Conservation (phyloP, 2,888 invertebrate genomes). For the Cephus rjabovi region DNA sequence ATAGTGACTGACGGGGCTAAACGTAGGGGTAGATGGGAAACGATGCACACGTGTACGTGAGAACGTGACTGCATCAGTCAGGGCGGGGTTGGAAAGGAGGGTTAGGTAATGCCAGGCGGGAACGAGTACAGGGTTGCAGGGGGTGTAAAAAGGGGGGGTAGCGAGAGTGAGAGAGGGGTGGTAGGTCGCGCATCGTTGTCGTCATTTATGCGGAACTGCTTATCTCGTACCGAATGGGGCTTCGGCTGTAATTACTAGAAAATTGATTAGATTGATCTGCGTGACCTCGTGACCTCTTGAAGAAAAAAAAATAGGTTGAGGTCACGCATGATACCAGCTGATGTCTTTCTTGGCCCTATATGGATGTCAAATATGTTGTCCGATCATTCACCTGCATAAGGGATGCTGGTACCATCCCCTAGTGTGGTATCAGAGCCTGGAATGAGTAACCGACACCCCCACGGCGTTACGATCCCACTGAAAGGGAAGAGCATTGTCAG, state of each 20-base stretch:
- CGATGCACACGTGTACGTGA: neutral
- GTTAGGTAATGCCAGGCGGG: too few relatives aligned
- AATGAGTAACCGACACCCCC: too few relatives aligned
- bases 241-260: conserved; percentile 29
- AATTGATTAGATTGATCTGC: conserved; percentile 5
- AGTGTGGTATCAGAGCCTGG: too few relatives aligned
- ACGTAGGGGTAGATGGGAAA: too few relatives aligned
- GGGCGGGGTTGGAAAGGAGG: too few relatives aligned
- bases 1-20: too few relatives aligned
- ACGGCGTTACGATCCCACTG: too few relatives aligned
- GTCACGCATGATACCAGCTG: neutral
- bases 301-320: neutral
- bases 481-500: too few relatives aligned
- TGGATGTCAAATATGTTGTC: too few relatives aligned
- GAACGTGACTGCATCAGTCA: conserved; percentile 1
- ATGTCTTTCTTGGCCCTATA: too few relatives aligned
- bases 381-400: too few relatives aligned
- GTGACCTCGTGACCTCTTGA: conserved; percentile 17
- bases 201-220: conserved; percentile 27
- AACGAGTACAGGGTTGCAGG: neutral
- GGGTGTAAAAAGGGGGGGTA: neutral
- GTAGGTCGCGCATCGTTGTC: neutral
- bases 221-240: conserved; percentile 17
- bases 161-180: neutral
- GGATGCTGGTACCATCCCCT: too few relatives aligned